These are phyloP conservation scores for Pluvialis apricaria DNA, from an alignment of 2,113 vertebrate genomes.

Conservation along the genomic window DNA sequence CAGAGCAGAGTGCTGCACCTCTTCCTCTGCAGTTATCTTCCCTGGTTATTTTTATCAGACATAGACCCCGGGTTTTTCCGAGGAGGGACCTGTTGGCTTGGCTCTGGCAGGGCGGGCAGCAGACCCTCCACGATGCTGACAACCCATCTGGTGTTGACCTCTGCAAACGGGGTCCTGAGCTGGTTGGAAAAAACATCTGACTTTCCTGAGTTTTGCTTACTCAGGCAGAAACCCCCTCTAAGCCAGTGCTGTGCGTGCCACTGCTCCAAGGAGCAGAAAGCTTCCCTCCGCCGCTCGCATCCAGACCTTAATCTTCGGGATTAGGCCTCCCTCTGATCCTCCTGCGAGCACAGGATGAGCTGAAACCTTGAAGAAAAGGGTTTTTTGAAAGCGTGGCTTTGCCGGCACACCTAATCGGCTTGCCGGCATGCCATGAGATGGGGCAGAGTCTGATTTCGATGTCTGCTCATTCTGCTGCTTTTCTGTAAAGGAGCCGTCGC, in stretches of 20 bases:
- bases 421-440: accelerated
- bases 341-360: neutral
- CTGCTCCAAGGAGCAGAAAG: neutral
- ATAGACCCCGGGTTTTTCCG: accelerated
- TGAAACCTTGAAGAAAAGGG: neutral
- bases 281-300: neutral
- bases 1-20: neutral
- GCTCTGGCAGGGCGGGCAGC: neutral
- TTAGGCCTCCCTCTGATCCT: neutral
- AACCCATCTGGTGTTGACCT: neutral
- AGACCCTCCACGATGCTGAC: neutral
- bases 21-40: neutral
- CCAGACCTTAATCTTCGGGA: neutral
- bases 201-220: neutral
- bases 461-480: neutral
- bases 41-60: neutral
- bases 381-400: neutral
- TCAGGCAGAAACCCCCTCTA: neutral
- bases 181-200: neutral
- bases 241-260: neutral
- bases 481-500: neutral
- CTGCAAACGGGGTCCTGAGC: neutral
- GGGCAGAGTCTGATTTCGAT: accelerated
- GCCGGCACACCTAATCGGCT: neutral
- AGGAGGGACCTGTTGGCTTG: neutral